phyloP scores from a whole-genome alignment of 2,888 invertebrate species.

The Eudasyphora cyanicolor region DNA sequence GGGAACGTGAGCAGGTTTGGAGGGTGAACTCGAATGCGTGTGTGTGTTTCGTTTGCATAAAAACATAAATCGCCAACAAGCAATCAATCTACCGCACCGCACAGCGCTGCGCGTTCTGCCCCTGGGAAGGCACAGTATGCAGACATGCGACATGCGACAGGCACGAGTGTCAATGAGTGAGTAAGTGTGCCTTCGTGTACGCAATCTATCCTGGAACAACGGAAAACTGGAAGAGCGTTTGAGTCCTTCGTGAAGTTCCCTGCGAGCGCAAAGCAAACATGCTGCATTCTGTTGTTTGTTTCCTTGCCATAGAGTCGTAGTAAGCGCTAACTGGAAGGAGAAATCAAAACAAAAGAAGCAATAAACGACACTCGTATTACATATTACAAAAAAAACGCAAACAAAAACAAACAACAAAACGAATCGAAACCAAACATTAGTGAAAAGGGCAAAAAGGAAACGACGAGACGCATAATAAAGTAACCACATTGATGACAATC shows the following conservation, averaged over 20 bases:
- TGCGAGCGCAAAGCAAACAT: constrained; percentile 47
- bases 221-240: constrained; percentile 64
- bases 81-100: no score
- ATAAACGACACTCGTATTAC: no score
- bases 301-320: constrained; percentile 56
- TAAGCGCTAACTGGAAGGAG: constrained; percentile 52
- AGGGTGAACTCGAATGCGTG: constrained; percentile 24
- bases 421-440: background rate
- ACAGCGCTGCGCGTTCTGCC: background rate
- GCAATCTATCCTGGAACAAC: constrained; percentile 62
- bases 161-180: background rate
- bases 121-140: background rate
- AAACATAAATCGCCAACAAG: background rate
- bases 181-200: constrained; percentile 25
- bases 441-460: background rate
- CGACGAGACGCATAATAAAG: background rate
- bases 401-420: constrained; percentile 44
- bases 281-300: constrained; percentile 64
- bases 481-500: background rate
- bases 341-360: constrained; percentile 4
- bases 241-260: constrained; percentile 63
- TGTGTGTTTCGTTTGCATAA: background rate
- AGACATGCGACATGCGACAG: background rate
- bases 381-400: no score
- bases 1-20: constrained; percentile 30